Percentiles rank a stretch among this genome's conserved stretches.
phyloP scores from a whole-genome alignment of 2,113 vertebrate genomes.

The Apteryx owenii region DNA sequence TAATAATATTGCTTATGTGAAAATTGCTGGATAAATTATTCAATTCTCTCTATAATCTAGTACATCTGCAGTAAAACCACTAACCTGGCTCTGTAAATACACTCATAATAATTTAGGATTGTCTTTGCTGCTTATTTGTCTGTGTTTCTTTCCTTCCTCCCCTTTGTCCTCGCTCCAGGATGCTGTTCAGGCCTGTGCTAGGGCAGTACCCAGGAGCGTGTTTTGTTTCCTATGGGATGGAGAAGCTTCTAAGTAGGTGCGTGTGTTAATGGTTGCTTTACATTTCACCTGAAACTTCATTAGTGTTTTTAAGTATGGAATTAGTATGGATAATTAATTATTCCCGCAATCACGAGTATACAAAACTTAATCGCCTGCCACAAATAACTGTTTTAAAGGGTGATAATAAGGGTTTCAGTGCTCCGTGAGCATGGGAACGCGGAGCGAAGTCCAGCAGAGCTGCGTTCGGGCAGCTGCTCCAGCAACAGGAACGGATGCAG shows the following conservation, averaged over 20 bases:
- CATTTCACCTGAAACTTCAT: slow-evolving; percentile 23
- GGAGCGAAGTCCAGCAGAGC: neutral
- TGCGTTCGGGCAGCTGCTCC: no score
- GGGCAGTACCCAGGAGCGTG: neutral
- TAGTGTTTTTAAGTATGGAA: neutral
- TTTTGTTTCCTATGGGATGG: neutral
- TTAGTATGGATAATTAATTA: slow-evolving; percentile 21
- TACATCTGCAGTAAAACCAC: slow-evolving; percentile 64
- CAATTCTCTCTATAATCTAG: slow-evolving; percentile 69
- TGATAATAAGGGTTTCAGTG: neutral
- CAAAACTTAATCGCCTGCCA: neutral
- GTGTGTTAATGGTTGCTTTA: slow-evolving; percentile 10
- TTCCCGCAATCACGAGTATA: slow-evolving; percentile 5
- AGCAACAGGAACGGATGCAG: no score
- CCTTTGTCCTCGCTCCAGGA: neutral
- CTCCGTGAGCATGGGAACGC: slow-evolving; percentile 30
- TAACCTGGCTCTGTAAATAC: slow-evolving; percentile 66
- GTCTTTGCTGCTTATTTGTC: slow-evolving; percentile 16
- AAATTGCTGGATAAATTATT: slow-evolving; percentile 80
- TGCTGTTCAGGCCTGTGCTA: neutral
- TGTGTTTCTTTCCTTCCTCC: neutral
- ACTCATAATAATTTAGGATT: slow-evolving; percentile 27
- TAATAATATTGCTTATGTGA: slow-evolving; percentile 78
- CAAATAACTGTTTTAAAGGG: slow-evolving; percentile 48
- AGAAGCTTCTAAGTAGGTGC: neutral